Evolutionary conservation across 1,140 invertebrate genomes (phyloP), one percentile per base, ranked within the genome.

Genomic region (Drosophila oshimai): DNA sequence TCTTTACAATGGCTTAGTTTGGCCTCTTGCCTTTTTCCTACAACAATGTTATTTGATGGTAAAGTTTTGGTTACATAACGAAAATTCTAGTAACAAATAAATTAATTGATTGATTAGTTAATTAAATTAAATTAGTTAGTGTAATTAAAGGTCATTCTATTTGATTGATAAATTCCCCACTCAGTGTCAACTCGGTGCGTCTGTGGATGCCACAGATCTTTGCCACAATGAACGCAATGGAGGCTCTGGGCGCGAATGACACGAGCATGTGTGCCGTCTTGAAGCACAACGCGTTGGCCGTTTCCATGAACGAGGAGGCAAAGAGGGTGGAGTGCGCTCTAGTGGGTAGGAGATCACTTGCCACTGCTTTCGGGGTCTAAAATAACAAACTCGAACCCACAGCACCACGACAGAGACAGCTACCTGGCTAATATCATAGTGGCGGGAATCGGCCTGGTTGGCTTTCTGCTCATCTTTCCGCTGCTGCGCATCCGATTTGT

Each of bases 151-250:
- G n/a, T n/a, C n/a, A n/a, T n/a, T n/a, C n/a, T n/a, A n/a, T n/a
- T n/a, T n/a, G n/a, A n/a, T n/a, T n/a, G n/a, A n/a, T n/a, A n/a
- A n/a, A n/a, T n/a, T n/a, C n/a, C n/a, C n/a, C n/a, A n/a, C 2
- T 26, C 9, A 87, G 81, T 9, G 70, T 88, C 0, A 88, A 83
- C 17, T 88, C 83, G 1, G 57, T 88, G 44, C 84, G 83, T 9
- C 20, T 88, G n/a, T 93, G 93, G 93, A 73, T 93, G 42, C 93
- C 93, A 0, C 92, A 93, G 50, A 83, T 93, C 3, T 93, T 93
- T 51, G 83, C 92, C 34, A 92, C 92, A 1, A 89, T 93, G 41
- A 90, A 91, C 69, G 47, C 90, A 29, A 77, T 88, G 12, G 65
- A 83, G 28, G 54, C 92, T 3, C 92, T 92, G 4, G 89, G 93